Evolutionary conservation across 2,113 vertebrate species (phyloP), one percentile per base, ranked within the genome.

Genomic region (Boulengeromyrus knoepffleri): DNA sequence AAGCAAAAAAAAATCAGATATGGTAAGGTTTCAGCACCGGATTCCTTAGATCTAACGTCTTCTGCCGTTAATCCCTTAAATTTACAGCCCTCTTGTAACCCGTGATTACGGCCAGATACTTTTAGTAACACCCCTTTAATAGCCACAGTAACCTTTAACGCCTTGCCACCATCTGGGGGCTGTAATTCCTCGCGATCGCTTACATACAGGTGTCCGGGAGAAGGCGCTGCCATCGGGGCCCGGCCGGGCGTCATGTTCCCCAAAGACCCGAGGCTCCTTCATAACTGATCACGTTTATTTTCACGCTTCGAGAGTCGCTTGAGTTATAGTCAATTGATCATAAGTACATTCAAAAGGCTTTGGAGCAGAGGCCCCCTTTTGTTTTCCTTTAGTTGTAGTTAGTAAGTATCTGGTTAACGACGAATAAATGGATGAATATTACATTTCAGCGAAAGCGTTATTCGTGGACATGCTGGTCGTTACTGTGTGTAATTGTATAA

Each of bases 391-490:
- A 17, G 19, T 56, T 36, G 19, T 31, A 62, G 53, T 58, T 58
- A 24, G 27, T 7, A 45, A 24, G 85, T 52, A 19, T 49, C n/a
- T 87, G 52, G 39, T 62, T 45, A 88, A 62, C 56, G 39, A 19
- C 19, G 87, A 58, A 56, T 88, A 88, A 88, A 88, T 31, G 36
- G 53, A 66, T 9, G 52, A 62, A 62, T 88, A 88, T 88, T 46
- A 8, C 52, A 88, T 88, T 66, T 45, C 53, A 42, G 27, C 15
- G 21, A 88, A 58, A 9, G 19, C 39, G 53, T 17, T 80, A 88
- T 87, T 24, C 27, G 46, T 88, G 56, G 53, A 88, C 39, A 88
- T 39, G 31, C 53, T 45, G 21, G 56, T 46, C 21, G 42, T 66
- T 46, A 46, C 19, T 56, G 50, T n/a, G 27, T 53, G 47, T 31